Percentiles rank a stretch among this genome's conserved stretches.
Conservation (phyloP, 2,113 vertebrate species). For the Chaetura pelagica region DNA sequence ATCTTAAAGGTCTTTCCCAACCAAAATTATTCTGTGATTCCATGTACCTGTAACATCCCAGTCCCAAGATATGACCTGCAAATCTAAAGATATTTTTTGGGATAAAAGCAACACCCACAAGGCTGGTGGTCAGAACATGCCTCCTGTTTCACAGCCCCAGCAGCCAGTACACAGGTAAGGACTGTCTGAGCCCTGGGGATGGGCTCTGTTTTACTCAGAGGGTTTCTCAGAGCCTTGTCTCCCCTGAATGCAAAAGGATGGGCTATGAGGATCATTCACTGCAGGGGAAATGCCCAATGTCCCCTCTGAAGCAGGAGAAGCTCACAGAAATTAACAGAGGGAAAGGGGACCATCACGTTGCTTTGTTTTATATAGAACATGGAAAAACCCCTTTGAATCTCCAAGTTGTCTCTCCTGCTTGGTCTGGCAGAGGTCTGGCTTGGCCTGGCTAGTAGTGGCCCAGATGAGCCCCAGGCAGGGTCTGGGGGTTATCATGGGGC, state of each 20-base stretch:
- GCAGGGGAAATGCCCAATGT: not conserved
- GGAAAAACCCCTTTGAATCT: not conserved
- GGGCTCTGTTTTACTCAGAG: not conserved
- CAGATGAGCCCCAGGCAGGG: not conserved
- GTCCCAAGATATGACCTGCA: not conserved
- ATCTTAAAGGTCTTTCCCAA: too few species aligned
- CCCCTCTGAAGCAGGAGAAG: not conserved
- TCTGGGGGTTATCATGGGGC: not conserved
- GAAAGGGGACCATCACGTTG: rapidly evolving
- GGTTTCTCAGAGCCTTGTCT: not conserved
- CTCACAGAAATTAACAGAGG: not conserved
- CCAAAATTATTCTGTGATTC: too few species aligned
- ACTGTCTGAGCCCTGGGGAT: not conserved
- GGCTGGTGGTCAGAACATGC: not conserved
- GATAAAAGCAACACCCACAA: not conserved
- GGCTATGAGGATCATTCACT: too few species aligned
- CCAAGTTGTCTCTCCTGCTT: not conserved
- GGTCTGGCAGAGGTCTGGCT: not conserved
- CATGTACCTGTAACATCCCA: not conserved
- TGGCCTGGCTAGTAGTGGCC: not conserved
- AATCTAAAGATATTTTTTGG: not conserved
- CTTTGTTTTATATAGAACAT: not conserved
- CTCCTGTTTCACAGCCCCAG: not conserved
- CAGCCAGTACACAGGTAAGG: not conserved
- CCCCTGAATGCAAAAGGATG: not conserved